These are phyloP conservation scores for Coelinius sp. DNA, from an alignment of 2,888 invertebrate genomes.

Conservation along the genomic window DNA sequence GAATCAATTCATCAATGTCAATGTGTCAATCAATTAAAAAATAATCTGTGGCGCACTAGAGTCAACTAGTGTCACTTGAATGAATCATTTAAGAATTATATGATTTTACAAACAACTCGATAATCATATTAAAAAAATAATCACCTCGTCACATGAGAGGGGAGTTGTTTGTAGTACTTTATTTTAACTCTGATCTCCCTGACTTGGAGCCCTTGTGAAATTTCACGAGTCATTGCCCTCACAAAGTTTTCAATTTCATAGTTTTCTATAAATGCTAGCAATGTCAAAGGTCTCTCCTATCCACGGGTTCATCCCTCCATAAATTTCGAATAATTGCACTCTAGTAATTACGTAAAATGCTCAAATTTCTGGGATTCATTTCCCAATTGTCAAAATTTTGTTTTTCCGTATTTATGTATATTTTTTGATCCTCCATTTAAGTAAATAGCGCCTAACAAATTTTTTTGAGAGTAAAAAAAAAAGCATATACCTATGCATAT, in stretches of 20 bases:
- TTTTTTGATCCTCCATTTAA: not conserved
- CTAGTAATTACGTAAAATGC: not conserved
- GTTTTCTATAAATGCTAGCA: conserved; percentile 22
- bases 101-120: not conserved
- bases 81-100: conserved; percentile 11
- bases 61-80: not conserved
- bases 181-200: too few relatives aligned
- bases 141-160: too few relatives aligned
- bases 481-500: not conserved
- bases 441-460: conserved; percentile 16
- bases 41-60: not conserved
- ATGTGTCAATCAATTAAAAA: not conserved
- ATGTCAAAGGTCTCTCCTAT: not conserved
- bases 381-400: conserved; percentile 18
- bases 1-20: conserved; percentile 25
- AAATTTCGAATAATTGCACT: conserved; percentile 31
- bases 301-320: not conserved
- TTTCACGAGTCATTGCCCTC: too few relatives aligned
- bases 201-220: too few relatives aligned
- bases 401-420: not conserved
- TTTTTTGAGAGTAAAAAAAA: not conserved
- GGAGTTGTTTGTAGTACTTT: too few relatives aligned
- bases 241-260: not conserved
- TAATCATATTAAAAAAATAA: not conserved
- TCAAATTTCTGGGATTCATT: conserved; percentile 1